Evolutionary conservation across 2,888 invertebrate genomes (phyloP).

Genomic region (Xiphydria camelus): DNA sequence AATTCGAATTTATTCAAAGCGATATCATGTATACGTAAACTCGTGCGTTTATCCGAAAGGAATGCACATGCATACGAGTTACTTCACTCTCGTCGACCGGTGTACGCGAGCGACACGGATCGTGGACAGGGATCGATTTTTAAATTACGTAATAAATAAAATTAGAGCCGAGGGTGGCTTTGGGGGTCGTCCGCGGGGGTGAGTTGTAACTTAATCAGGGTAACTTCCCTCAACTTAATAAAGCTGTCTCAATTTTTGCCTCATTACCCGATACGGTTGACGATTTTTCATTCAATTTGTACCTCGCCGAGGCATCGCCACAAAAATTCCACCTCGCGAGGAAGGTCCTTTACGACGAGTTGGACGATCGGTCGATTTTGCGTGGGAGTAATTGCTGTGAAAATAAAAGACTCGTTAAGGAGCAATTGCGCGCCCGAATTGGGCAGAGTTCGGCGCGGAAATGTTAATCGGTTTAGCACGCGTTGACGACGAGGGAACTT

Average conservation of each 20-base stretch:
- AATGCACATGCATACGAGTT: neutral
- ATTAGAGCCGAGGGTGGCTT: slow-evolving; percentile 51
- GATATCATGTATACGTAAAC: too few relatives aligned
- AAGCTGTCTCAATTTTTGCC: slow-evolving; percentile 56
- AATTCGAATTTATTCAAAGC: slow-evolving; percentile 9
- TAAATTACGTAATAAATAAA: slow-evolving; percentile 57
- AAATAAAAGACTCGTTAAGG: too few relatives aligned
- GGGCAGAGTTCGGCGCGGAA: too few relatives aligned
- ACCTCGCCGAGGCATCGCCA: neutral
- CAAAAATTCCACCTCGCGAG: neutral
- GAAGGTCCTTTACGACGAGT: too few relatives aligned
- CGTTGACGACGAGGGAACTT: too few relatives aligned
- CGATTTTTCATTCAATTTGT: slow-evolving; percentile 42
- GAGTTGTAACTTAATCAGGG: slow-evolving; percentile 51
- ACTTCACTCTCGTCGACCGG: slow-evolving; percentile 25
- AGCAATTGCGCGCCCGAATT: too few relatives aligned
- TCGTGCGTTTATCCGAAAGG: too few relatives aligned
- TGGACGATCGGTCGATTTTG: too few relatives aligned
- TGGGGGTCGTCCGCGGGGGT: slow-evolving; percentile 24
- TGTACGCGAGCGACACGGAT: slow-evolving; percentile 25
- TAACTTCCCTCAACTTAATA: slow-evolving; percentile 53
- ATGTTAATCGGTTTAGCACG: too few relatives aligned
- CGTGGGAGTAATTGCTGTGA: too few relatives aligned
- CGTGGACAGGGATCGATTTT: slow-evolving; percentile 48
- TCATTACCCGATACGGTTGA: slow-evolving; percentile 43